Percentiles rank a stretch among this genome's conserved stretches.
phyloP scores from a whole-genome alignment of 2,888 invertebrate genomes.

The Drosophila infuscata region DNA sequence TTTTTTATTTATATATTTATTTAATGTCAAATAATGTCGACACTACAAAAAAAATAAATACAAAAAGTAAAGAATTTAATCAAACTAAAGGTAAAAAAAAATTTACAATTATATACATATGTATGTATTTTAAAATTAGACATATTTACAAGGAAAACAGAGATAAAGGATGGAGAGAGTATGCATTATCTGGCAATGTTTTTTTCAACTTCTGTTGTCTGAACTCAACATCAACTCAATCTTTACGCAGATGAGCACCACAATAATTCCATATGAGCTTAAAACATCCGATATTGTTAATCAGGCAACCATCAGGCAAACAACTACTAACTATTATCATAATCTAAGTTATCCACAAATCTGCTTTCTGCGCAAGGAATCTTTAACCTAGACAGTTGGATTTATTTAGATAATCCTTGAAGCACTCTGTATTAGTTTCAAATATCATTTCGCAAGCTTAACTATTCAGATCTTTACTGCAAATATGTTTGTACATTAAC shows the following conservation, averaged over 20 bases:
- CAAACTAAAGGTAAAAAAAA: no score
- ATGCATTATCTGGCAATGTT: constrained; percentile 77
- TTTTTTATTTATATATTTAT: no score
- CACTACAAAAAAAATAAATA: no score
- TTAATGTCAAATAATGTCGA: no score
- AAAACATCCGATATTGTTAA: constrained; percentile 86
- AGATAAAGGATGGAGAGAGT: constrained; percentile 74
- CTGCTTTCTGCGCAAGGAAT: no score
- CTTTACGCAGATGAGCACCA: no score
- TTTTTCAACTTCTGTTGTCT: constrained; percentile 74
- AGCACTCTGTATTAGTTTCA: constrained; percentile 15
- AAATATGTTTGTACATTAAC: constrained; percentile 38
- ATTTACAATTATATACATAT: no score
- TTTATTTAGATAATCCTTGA: constrained; percentile 21
- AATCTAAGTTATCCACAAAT: not conserved
- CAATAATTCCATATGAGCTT: no score
- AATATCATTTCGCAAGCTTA: constrained; percentile 40
- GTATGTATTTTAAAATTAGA: no score
- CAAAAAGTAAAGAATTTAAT: no score
- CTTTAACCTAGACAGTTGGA: constrained; percentile 6
- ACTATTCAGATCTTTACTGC: constrained; percentile 47
- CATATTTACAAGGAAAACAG: constrained; percentile 45
- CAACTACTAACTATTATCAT: no score
- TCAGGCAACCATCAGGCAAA: constrained; percentile 36
- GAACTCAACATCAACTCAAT: no score